Conservation (phyloP, 2,888 invertebrate genomes). For the Sicus ferrugineus region DNA sequence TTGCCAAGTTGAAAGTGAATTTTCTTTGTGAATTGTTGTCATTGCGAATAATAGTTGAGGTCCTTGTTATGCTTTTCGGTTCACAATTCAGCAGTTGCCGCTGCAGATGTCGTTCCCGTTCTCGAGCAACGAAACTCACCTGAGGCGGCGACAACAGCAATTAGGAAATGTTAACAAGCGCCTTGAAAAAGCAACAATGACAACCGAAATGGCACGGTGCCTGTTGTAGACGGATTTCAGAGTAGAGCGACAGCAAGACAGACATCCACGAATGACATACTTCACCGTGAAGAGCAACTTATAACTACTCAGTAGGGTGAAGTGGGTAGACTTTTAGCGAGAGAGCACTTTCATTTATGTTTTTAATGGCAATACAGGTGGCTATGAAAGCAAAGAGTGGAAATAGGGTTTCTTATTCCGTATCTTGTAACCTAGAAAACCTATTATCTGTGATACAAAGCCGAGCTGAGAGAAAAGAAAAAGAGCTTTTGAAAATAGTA, state of each 20-base stretch:
- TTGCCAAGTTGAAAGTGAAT: conserved; percentile 35
- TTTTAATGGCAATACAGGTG: too few relatives aligned
- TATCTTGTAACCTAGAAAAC: too few relatives aligned
- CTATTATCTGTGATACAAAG: too few relatives aligned
- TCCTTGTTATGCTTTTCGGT: background rate
- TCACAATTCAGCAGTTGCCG: background rate
- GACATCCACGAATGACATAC: background rate
- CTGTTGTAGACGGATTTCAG: conserved; percentile 15
- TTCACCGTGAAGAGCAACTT: too few relatives aligned
- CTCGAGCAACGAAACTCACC: conserved; percentile 18
- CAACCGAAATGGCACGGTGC: background rate
- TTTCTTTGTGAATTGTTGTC: conserved; percentile 20
- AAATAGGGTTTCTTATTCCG: too few relatives aligned
- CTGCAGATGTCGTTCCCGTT: conserved; percentile 11
- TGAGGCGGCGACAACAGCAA: conserved; percentile 34
- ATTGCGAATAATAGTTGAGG: too few relatives aligned
- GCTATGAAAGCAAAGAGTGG: too few relatives aligned
- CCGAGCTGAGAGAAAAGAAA: too few relatives aligned
- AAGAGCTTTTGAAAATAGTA: too few relatives aligned
- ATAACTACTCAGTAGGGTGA: too few relatives aligned
- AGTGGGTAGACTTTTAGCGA: too few relatives aligned
- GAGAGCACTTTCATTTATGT: too few relatives aligned
- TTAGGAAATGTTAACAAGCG: conserved; percentile 39
- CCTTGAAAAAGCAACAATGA: conserved; percentile 24
- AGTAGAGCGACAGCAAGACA: background rate